Percentiles rank a stretch among this genome's conserved stretches.
phyloP scores from a whole-genome alignment of 2,113 vertebrate species.

The Nerophis lumbriciformis region DNA sequence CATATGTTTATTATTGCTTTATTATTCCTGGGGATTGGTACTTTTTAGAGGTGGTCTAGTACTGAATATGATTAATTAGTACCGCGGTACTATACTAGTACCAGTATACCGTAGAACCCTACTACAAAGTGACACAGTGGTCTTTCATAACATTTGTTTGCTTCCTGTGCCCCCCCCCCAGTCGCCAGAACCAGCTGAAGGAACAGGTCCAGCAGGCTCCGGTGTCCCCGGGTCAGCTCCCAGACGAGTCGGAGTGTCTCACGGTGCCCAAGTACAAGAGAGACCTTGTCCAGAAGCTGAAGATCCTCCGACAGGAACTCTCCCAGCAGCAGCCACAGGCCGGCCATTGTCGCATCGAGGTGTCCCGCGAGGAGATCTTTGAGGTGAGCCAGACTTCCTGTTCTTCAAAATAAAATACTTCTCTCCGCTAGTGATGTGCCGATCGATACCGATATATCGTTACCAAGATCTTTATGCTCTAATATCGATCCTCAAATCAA shows the following conservation, averaged over 20 bases:
- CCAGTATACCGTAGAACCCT: no score
- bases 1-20: no score
- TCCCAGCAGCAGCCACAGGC: slow-evolving; percentile 97
- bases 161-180: slow-evolving; percentile 36
- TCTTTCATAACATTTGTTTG: background rate
- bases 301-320: slow-evolving; percentile 93
- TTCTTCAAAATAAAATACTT: no score
- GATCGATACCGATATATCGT: no score
- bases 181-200: slow-evolving; percentile 89
- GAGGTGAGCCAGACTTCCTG: slow-evolving; percentile 74
- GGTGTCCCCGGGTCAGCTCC: slow-evolving; percentile 82
- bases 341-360: slow-evolving; percentile 96
- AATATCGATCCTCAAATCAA: no score
- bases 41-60: no score
- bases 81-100: no score
- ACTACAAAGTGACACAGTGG: no score
- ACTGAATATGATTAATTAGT: no score
- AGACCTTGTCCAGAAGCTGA: slow-evolving; percentile 96
- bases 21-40: no score
- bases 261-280: slow-evolving; percentile 94
- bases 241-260: slow-evolving; percentile 89
- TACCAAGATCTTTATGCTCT: no score
- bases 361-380: slow-evolving; percentile 98
- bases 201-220: slow-evolving; percentile 80
- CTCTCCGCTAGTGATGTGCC: no score